Conservation (phyloP, 2,888 invertebrate species). For the Isoperla grammatica region DNA sequence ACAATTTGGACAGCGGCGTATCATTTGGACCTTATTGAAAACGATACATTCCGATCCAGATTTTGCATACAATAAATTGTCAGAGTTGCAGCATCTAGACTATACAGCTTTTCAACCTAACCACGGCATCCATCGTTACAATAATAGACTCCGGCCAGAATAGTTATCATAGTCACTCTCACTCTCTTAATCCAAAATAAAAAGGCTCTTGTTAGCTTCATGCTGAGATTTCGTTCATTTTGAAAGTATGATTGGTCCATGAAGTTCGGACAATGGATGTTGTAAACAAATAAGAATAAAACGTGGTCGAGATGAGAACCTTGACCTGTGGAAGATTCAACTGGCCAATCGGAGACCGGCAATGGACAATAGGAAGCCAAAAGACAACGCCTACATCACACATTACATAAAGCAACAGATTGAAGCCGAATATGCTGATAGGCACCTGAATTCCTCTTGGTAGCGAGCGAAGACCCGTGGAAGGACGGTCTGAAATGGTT, state of each 20-base stretch:
- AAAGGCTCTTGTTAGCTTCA: conserved; percentile 8
- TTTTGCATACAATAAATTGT: too few relatives aligned
- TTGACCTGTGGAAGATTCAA: conserved; percentile 16
- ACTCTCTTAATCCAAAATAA: conserved; percentile 10
- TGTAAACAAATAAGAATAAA: conserved; percentile 9
- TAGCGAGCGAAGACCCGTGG: too few relatives aligned
- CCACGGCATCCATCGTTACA: too few relatives aligned
- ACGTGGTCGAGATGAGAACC: conserved; percentile 5
- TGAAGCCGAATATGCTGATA: not conserved
- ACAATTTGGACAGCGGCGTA: too few relatives aligned
- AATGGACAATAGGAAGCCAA: conserved; percentile 7
- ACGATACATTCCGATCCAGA: too few relatives aligned
- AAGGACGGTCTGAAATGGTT: too few relatives aligned
- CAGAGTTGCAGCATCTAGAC: too few relatives aligned
- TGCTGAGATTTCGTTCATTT: conserved; percentile 18
- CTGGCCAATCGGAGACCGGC: not conserved
- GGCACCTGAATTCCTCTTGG: conserved; percentile 2
- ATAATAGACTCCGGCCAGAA: too few relatives aligned
- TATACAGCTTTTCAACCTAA: too few relatives aligned
- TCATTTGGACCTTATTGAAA: too few relatives aligned
- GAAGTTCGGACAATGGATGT: conserved; percentile 12
- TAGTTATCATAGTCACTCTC: conserved; percentile 8
- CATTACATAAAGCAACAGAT: conserved; percentile 8
- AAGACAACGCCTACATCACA: conserved; percentile 1
- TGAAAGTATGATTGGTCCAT: conserved; percentile 17